Evolutionary conservation across 1,140 invertebrate species (phyloP), one percentile per base, ranked within the genome.

Genomic region (Drosophila equinoxialis): DNA sequence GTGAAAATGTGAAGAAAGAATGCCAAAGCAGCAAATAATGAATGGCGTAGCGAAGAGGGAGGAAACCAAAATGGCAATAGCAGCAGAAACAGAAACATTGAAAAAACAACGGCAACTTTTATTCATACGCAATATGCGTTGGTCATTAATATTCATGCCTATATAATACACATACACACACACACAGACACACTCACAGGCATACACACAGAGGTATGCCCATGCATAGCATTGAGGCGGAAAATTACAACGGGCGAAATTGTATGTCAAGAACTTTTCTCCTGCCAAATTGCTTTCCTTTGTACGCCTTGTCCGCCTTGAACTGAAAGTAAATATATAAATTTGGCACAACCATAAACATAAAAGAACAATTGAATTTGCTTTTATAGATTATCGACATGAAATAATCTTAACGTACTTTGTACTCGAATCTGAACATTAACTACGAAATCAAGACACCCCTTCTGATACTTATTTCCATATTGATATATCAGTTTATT

Each of bases 181-280:
- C 35, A 55, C 33, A 20, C 41, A 67, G 39, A 26, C 30, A 45
- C 33, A 68, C 54, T 58, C 51, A 42, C 7, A 14, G 7, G 14
- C 11, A 48, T 3, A 20, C 5, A 69, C 26, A 61, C 33, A 60
- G 20, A 35, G 13, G 51, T 61, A 37, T 65, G 11, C 20, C 30
- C 20, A 57, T 55, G 35, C 68, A 57, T 51, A 10, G 62, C 58
- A 65, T 63, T 61, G 65, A 68, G 23, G 66, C 70, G 69, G 79
- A 87, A 85, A 85, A 82, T 82, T 81, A 79, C 83, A 85, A 87
- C 68, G 82, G 79, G 68, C 65, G 35, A 82, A 82, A 68, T 86
- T 58, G 63, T 68, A 76, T 79, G 65, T 39, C 55, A 23, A 13
- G 20, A 58, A 66, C 42, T 65, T 72, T 59, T 62, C 41, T 67